Base-by-base conservation (phyloP, 2,797 vertebrate species). In the Paedocypris micromegethes region DNA sequence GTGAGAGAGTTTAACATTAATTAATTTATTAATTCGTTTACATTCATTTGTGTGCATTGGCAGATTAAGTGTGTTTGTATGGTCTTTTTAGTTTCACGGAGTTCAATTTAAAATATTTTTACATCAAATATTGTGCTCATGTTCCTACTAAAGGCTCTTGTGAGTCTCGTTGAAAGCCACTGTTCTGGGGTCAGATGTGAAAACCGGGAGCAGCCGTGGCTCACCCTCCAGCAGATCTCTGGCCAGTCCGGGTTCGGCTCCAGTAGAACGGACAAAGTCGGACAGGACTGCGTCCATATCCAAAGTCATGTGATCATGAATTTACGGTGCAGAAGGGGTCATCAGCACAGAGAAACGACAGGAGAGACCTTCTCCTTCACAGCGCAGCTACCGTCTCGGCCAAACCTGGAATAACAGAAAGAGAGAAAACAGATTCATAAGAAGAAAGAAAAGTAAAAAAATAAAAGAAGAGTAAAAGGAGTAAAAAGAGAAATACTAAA, bases 211-310 rank as follows among this genome's bases (percentile, higher is more conserved):
- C 49, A 40, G 6, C 4, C 37, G 6, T 3, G 2, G 56, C 84
- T 88, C 79, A 98, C 96, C 96, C 88, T 98, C 96, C 0, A 97
- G 90, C 77, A 97, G 89, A 78, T 98, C 95, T 84, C 94, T 90
- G 77, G 95, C 95, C 89, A 98, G 85, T 70, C 96, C 96, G 0
- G 96, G 96, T 87, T 98, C 96, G 64, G 95, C 94, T 87, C 94
- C 96, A 44, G 96, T 97, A 50, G 96, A 95, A 91, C 93, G 93
- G 80, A 98, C 94, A 90, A 98, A 98, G 87, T 96, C 93, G 58
- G 95, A 97, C 79, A 98, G 91, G 88, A 98, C 93, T 81, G 93
- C 86, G 88, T 98, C 96, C 96, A 97, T 98, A 88, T 93, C 94
- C 91, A 81, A 89, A 88, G 93, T 91, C 89, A 92, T 91, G 93